Percentiles rank a stretch among this genome's conserved stretches.
phyloP scores from a whole-genome alignment of 2,113 vertebrate genomes.

The Aspidoscelis tigris region DNA sequence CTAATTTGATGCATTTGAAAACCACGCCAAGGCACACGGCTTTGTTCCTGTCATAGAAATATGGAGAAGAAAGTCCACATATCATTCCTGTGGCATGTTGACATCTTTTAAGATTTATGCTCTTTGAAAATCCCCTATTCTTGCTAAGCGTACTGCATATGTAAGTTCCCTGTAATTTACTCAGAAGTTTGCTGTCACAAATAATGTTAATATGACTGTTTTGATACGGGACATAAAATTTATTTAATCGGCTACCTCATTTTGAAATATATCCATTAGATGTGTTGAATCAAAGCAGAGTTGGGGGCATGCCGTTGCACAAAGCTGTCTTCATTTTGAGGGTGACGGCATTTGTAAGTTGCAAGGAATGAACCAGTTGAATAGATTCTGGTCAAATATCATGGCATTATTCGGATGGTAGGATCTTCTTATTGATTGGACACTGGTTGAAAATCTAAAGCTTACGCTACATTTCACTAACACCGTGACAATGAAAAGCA shows the following conservation, averaged over 20 bases:
- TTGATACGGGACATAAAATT: conserved; percentile 64
- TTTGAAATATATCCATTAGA: conserved; percentile 72
- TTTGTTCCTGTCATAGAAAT: conserved; percentile 68
- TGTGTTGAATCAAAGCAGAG: conserved; percentile 44
- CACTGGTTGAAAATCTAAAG: conserved; percentile 61
- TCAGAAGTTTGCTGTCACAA: conserved; percentile 58
- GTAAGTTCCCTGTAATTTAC: conserved; percentile 68
- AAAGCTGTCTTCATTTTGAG: conserved; percentile 67
- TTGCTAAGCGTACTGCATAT: conserved; percentile 55
- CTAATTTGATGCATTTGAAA: conserved; percentile 62
- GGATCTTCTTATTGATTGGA: conserved; percentile 63
- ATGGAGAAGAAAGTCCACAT: conserved; percentile 54
- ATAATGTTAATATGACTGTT: conserved; percentile 67
- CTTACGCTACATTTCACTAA: conserved; percentile 76
- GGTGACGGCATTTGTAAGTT: conserved; percentile 64
- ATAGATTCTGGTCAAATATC: conserved; percentile 61
- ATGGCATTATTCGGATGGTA: conserved; percentile 46
- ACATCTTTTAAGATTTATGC: conserved; percentile 63
- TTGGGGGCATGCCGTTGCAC: conserved; percentile 33
- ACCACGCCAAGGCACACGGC: conserved; percentile 44
- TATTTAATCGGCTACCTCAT: conserved; percentile 69
- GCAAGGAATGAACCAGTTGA: conserved; percentile 55
- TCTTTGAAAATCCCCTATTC: conserved; percentile 60
- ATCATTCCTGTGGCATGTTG: conserved; percentile 54
- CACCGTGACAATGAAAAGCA: conserved; percentile 71